Evolutionary conservation across 2,113 vertebrate species (phyloP).

Genomic region (Oxyura jamaicensis): DNA sequence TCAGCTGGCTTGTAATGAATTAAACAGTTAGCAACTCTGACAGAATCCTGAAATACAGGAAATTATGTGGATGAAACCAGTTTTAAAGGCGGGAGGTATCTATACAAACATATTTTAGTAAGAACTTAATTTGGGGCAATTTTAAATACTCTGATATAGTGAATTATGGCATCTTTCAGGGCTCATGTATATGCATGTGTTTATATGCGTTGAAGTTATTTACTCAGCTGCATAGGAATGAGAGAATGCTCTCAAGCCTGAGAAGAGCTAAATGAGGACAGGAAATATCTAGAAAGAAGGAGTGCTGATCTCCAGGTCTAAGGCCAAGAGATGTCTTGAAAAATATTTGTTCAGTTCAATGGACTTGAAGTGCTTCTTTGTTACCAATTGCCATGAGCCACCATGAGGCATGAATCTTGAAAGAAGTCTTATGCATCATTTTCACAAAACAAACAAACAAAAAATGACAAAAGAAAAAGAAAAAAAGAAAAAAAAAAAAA

Average conservation of each 20-base stretch:
- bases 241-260: neutral
- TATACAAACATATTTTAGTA: neutral
- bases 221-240: neutral
- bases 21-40: neutral
- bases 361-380: neutral
- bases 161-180: neutral
- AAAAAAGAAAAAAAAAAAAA: neutral
- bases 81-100: neutral
- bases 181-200: neutral
- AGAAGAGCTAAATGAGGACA: neutral
- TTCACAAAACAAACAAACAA: neutral
- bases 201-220: neutral
- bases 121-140: neutral
- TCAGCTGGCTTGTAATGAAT: constrained; percentile 26
- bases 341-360: neutral
- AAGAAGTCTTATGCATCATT: neutral
- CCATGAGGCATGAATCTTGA: neutral
- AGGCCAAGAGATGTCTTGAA: neutral
- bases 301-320: neutral
- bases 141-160: neutral
- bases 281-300: neutral
- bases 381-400: neutral
- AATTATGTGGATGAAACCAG: neutral
- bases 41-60: neutral
- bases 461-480: neutral